phyloP scores from a whole-genome alignment of 92 coral and sea anemone genomes.

The Porites evermanni region DNA sequence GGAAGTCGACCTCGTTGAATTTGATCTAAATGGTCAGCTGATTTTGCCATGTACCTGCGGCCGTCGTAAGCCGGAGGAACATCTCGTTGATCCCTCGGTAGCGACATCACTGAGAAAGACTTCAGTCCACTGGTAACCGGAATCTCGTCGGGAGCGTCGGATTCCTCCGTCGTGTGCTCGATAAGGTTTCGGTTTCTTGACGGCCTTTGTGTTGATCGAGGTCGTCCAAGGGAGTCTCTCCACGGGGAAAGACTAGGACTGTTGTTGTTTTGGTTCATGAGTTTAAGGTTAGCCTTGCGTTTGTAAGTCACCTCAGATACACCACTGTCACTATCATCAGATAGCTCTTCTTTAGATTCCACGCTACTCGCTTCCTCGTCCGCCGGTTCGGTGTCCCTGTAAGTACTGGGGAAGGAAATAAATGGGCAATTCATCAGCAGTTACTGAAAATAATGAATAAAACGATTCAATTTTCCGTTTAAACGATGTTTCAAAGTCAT shows the following conservation, averaged over 20 bases:
- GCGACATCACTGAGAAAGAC: conserved; percentile 72
- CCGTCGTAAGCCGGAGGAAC: conserved; percentile 84
- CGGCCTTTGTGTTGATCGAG: conserved; percentile 9
- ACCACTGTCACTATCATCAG: conserved; percentile 76
- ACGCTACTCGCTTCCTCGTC: conserved; percentile 91
- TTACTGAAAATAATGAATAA: neutral
- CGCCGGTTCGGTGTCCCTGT: conserved; percentile 82
- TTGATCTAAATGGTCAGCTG: conserved; percentile 55
- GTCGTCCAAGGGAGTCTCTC: conserved; percentile 79
- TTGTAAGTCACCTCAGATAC: conserved; percentile 76
- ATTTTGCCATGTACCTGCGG: conserved; percentile 53
- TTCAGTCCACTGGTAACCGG: conserved; percentile 53
- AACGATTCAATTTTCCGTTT: neutral
- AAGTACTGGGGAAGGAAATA: conserved; percentile 60
- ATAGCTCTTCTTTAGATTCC: conserved; percentile 83
- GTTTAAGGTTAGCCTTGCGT: conserved; percentile 55
- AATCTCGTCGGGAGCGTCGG: conserved; percentile 56
- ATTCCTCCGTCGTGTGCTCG: conserved; percentile 67
- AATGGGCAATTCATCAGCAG: neutral
- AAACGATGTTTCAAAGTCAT: neutral
- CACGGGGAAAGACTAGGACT: conserved; percentile 71
- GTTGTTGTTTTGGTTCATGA: conserved; percentile 70
- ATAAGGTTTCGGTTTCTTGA: conserved; percentile 30
- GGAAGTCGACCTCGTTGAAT: conserved; percentile 59
- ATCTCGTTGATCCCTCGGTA: conserved; percentile 67